Percentiles rank a stretch among this genome's conserved stretches.
Conservation (phyloP, 2,797 vertebrate species). For the Pseudochaenichthys georgianus region DNA sequence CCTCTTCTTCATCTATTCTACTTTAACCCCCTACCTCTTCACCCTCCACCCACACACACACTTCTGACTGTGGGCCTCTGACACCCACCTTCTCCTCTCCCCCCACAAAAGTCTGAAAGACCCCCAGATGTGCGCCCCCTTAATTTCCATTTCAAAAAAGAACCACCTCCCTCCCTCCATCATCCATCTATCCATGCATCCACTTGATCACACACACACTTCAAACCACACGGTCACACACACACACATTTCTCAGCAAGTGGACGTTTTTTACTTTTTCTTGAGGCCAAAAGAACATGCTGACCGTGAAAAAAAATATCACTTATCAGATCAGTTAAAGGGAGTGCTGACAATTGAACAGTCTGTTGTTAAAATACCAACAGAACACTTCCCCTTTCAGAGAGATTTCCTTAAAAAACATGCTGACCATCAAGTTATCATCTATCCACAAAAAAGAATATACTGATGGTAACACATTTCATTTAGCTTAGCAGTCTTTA, state of each 20-base stretch:
- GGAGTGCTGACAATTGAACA: not conserved
- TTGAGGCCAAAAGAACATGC: not conserved
- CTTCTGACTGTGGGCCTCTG: constrained; percentile 77
- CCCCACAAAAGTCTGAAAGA: constrained; percentile 79
- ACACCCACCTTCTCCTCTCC: constrained; percentile 69
- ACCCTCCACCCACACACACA: not conserved
- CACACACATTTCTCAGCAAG: constrained; percentile 31
- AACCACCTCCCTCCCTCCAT: constrained; percentile 64
- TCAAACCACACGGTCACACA: constrained; percentile 30
- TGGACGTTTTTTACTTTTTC: constrained; percentile 3
- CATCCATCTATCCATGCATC: constrained; percentile 65
- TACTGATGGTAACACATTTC: constrained; percentile 41
- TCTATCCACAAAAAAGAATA: constrained; percentile 30
- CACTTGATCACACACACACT: constrained; percentile 54
- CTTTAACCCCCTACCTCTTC: constrained; percentile 22
- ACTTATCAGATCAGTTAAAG: constrained; percentile 36
- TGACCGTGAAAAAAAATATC: constrained; percentile 39
- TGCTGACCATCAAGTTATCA: constrained; percentile 46
- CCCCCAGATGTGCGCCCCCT: constrained; percentile 83
- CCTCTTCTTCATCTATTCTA: constrained; percentile 45
- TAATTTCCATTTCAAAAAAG: constrained; percentile 82
- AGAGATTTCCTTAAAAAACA: constrained; percentile 12
- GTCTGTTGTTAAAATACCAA: constrained; percentile 8
- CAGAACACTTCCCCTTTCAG: constrained; percentile 45
- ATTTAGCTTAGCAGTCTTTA: constrained; percentile 19